Conservation (phyloP, 2,888 invertebrate species). For the Chrysomela aeneicollis region DNA sequence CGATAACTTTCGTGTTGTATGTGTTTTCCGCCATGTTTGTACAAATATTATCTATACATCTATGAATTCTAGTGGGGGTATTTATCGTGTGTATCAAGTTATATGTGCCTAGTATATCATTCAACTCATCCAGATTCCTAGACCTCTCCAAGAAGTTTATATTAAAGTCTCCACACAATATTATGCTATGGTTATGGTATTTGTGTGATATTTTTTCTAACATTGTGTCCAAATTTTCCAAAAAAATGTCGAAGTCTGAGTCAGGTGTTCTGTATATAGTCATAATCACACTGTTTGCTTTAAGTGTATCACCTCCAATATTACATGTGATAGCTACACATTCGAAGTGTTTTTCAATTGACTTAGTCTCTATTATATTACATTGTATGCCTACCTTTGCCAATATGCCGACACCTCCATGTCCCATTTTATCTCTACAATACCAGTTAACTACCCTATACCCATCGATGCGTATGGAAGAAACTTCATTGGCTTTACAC, state of each 20-base stretch:
- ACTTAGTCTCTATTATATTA: not conserved
- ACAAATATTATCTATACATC: slow-evolving; percentile 5
- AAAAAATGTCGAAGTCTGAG: not conserved
- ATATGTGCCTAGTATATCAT: too few species aligned
- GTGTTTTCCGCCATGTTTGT: slow-evolving; percentile 1
- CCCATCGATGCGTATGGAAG: not conserved
- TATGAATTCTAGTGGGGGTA: not conserved
- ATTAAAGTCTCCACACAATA: too few species aligned
- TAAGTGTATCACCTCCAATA: not conserved
- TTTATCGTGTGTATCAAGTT: not conserved
- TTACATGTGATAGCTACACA: too few species aligned
- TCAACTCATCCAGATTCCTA: not conserved
- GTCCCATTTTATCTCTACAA: not conserved
- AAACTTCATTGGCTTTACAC: slow-evolving; percentile 2
- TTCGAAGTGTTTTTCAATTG: slow-evolving; percentile 1
- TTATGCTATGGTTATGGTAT: not conserved
- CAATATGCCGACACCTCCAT: slow-evolving; percentile 7
- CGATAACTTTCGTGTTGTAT: not conserved
- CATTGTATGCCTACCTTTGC: not conserved
- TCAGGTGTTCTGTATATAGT: slow-evolving; percentile 8
- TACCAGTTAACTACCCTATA: slow-evolving; percentile 2
- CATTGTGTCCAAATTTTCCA: slow-evolving; percentile 1
- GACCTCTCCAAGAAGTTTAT: not conserved
- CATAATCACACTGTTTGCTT: not conserved
- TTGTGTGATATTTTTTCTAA: not conserved